These are phyloP conservation scores for Sitodiplosis mosellana DNA, from an alignment of 1,140 invertebrate species.

Conservation along the genomic window DNA sequence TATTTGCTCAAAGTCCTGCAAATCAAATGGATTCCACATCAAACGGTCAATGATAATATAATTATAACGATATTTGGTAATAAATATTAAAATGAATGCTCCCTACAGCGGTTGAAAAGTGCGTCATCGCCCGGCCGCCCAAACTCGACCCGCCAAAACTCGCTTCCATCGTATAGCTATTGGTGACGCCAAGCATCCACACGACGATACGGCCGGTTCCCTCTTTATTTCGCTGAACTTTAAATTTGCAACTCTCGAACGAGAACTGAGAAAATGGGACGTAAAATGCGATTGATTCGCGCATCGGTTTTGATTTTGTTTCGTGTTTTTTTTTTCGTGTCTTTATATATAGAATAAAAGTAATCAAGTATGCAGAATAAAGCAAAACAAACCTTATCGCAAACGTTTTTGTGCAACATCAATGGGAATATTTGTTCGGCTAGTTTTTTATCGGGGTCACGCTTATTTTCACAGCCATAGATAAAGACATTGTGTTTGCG, in stretches of 20 bases:
- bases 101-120: conserved; percentile 46
- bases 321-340: neutral
- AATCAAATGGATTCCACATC: conserved; percentile 1
- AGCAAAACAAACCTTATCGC: conserved; percentile 54
- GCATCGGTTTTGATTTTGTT: neutral
- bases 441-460: conserved; percentile 52
- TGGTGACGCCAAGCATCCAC: conserved; percentile 84
- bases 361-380: neutral
- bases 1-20: conserved; percentile 47
- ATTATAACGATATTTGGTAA: neutral
- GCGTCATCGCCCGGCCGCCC: conserved; percentile 60
- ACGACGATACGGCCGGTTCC: conserved; percentile 82
- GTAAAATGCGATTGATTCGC: neutral
- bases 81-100: too few species aligned
- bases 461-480: conserved; percentile 84
- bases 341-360: too few species aligned
- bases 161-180: conserved; percentile 89
- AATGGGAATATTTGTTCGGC: conserved; percentile 81
- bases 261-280: conserved; percentile 46
- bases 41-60: neutral
- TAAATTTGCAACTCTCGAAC: conserved; percentile 85
- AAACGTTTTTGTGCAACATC: conserved; percentile 82
- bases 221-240: conserved; percentile 80
- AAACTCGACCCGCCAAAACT: conserved; percentile 77
- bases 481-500: conserved; percentile 88